Evolutionary conservation across 2,888 invertebrate genomes (phyloP), one percentile per base, ranked within the genome.

Genomic region (Limulus polyphemus): DNA sequence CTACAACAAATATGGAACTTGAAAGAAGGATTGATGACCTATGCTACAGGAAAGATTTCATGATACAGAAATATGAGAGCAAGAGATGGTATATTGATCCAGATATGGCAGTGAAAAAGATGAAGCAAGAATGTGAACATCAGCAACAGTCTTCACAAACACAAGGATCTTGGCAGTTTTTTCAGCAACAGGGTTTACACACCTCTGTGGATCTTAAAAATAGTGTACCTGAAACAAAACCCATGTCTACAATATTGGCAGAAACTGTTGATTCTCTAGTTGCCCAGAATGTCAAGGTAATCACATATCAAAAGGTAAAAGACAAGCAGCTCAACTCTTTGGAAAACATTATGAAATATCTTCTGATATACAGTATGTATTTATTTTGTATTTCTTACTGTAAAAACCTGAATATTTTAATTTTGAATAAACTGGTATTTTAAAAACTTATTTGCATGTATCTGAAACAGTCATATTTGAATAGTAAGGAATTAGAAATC

Each of bases 31-130:
- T 84, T 69, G 85, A 85, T 72, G 92, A 92, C 73, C 93, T 93
- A 77, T 88, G 90, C 77, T 86, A 88, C 76, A 86, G 94, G 73
- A 86, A 87, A 75, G 92, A 94, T 77, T 86, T 92, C 73, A 91
- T 95, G 90, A 83, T 87, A 60, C 87, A 92, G 74, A 97, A 95
- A 78, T 97, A 97, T 76, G 97, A 98, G 77, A 84, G 87, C 74
- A 93, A 92, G 76, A 83, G 74, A 61, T 82, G 79, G 77, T 80
- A 80, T 70, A 76, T 79, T 47, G 79, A 79, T 51, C 79, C 80
- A 2, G 75, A 77, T 32, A 76, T 77, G 48, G 71, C 75, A 13
- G 73, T 76, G 69, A 73, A 74, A 60, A 77, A 76, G 61, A 65
- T 70, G 61, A 73, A 73, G 57, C 59, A 56, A 47, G 60, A 60